Percentiles rank a stretch among this genome's conserved stretches.
Evolutionary conservation across 2,797 vertebrate species (phyloP).

Genomic region (Eospalax fontanierii): DNA sequence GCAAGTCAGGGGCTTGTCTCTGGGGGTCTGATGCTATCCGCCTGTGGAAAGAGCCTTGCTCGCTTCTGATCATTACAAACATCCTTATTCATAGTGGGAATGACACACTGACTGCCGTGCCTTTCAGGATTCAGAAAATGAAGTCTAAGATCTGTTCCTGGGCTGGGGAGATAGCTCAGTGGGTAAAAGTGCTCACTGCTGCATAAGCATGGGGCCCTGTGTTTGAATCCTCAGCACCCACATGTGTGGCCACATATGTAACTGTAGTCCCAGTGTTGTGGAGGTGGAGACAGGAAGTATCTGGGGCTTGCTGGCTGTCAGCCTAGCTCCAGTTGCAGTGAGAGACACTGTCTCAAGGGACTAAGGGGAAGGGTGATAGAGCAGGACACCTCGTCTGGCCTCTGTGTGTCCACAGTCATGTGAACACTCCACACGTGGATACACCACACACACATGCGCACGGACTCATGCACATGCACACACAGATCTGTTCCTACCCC

Average conservation of each 20-base stretch:
- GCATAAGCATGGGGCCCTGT: neutral
- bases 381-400: neutral
- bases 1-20: neutral
- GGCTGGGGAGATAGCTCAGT: neutral
- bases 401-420: neutral
- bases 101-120: neutral
- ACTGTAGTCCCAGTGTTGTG: neutral
- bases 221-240: neutral
- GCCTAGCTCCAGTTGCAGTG: neutral
- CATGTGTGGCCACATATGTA: neutral
- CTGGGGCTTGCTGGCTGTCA: neutral
- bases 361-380: neutral
- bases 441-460: neutral
- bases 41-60: accelerated
- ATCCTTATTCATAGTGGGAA: neutral
- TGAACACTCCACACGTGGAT: neutral
- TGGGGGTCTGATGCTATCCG: neutral
- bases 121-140: neutral
- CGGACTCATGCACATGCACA: neutral
- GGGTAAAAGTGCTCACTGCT: neutral
- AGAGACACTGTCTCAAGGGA: neutral
- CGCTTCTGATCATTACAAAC: neutral
- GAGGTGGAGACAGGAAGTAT: neutral
- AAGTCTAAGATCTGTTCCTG: neutral
- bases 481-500: neutral